Percentiles rank a stretch among this genome's conserved stretches.
Evolutionary conservation across 2,113 vertebrate genomes (phyloP).

Genomic region (Melanocharis versteri): DNA sequence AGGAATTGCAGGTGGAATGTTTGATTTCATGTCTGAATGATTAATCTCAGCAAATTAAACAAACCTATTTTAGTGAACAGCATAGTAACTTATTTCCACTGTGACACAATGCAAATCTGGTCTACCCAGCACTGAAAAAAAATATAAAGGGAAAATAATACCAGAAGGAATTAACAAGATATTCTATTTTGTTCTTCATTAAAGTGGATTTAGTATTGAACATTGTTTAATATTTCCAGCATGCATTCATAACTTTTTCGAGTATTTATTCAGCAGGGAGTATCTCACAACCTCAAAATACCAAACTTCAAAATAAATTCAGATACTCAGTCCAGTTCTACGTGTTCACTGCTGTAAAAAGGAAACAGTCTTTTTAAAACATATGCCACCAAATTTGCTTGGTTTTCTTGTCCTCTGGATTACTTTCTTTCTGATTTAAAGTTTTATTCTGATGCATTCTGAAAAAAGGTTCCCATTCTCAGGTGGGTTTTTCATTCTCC

Average conservation of each 20-base stretch:
- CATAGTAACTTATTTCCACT: not conserved
- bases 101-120: not conserved
- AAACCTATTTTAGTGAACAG: not conserved
- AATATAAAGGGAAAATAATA: not conserved
- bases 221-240: not conserved
- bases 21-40: not conserved
- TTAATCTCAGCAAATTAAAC: not conserved
- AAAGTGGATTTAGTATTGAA: not conserved
- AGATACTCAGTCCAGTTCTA: not conserved
- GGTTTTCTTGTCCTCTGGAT: not conserved
- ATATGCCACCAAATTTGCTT: not conserved
- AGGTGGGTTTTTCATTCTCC: accelerated
- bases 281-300: not conserved
- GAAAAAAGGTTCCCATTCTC: not conserved
- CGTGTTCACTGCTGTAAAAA: not conserved
- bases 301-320: not conserved
- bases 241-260: not conserved
- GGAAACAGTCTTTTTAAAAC: not conserved
- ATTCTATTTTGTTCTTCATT: not conserved
- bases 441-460: not conserved
- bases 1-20: not conserved
- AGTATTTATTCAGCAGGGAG: not conserved
- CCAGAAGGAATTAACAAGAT: not conserved
- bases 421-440: not conserved
- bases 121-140: not conserved